Base-by-base conservation (phyloP, 2,113 vertebrate species). In the Gallinago jamesoni region DNA sequence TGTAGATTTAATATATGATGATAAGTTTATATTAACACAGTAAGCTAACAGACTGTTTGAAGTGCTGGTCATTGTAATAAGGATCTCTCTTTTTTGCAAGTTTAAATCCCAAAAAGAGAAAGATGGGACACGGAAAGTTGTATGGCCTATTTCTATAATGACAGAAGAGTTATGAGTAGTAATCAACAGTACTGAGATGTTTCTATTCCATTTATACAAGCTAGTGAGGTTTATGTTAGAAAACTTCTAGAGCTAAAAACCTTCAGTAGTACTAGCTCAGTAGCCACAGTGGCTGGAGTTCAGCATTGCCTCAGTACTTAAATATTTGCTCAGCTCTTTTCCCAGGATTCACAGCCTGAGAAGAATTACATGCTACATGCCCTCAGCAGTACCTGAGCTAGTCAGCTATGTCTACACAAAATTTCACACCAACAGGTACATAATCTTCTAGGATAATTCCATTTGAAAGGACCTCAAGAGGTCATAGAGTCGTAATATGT, bases 321-420 rank as follows among this genome's bases (percentile, higher is more conserved):
- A 96, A 95, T 97, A 97, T 94, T 97, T 96, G 94, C 68, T 92
- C 72, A 90, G 50, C 55, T 96, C 72, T 59, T 90, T 96, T 94
- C 94, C 94, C 92, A 96, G 79, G 93, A 96, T 97, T 95, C 92
- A 92, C 55, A 95, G 90, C 63, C 85, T 37, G 31, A 94, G 89
- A 88, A 92, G 90, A 94, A 90, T 85, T 90, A 90, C 22, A 55
- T 80, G 94, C 72, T 94, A 90, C 83, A 94, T 84, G 79, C 79
- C 86, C 92, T 96, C 67, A 92, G 90, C 94, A 94, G 83, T 90
- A 95, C 92, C 94, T 95, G 74, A 90, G 72, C 75, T 88, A 69
- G 75, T 45, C 73, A 92, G 85, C 48, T 86, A 62, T 66, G 55
- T 66, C 95, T 66, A 83, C 85, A 86, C 59, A 85, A 53, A 95